Evolutionary conservation across 2,113 vertebrate species (phyloP).

Genomic region (Edolisoma coerulescens): DNA sequence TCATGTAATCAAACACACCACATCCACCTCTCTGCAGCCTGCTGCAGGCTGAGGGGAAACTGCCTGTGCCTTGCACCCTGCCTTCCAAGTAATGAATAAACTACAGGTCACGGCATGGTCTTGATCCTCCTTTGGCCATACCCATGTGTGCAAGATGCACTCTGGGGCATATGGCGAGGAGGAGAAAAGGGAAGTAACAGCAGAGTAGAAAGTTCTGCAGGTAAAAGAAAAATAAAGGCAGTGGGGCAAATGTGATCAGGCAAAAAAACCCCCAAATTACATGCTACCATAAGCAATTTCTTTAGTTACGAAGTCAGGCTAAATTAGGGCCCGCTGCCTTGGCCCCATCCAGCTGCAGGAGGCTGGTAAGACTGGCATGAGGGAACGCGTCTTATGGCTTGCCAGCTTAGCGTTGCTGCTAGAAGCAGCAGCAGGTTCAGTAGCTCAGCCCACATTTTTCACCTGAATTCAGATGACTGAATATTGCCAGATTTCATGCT

Average conservation of each 20-base stretch:
- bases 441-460: conserved; percentile 13
- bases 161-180: not conserved
- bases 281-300: not conserved
- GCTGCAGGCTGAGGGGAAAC: not conserved
- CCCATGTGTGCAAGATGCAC: fast-evolving
- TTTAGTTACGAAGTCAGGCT: not conserved
- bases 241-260: not conserved
- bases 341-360: not conserved
- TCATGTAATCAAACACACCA: not conserved
- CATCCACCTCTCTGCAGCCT: not conserved
- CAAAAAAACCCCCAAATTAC: not conserved
- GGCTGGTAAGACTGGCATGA: not conserved
- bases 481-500: conserved; percentile 21
- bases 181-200: not conserved
- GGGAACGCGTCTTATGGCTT: fast-evolving
- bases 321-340: not conserved
- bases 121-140: not conserved
- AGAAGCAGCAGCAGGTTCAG: conserved; percentile 4
- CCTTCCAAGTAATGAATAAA: not conserved
- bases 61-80: not conserved
- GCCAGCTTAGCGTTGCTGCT: not conserved
- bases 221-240: not conserved
- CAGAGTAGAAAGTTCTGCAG: not conserved
- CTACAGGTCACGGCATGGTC: not conserved
- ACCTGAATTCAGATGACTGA: conserved; percentile 29